Conservation (phyloP, 2,888 invertebrate species). For the Lobophora halterata region DNA sequence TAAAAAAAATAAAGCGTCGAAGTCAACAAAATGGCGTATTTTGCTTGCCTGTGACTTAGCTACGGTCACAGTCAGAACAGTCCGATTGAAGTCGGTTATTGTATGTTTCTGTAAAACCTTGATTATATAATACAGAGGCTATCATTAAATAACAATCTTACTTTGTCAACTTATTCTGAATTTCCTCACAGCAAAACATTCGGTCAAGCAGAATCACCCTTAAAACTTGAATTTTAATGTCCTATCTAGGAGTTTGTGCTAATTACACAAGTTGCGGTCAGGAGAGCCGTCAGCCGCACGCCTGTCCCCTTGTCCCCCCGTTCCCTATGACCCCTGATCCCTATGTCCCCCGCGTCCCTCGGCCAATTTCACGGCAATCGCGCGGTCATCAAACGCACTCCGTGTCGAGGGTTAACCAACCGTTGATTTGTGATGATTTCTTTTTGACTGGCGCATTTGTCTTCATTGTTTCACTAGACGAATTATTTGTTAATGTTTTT, state of each 20-base stretch:
- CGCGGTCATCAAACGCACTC: conserved; percentile 62
- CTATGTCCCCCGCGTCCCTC: conserved; percentile 20
- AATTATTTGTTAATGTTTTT: too few relatives aligned
- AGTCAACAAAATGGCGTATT: too few relatives aligned
- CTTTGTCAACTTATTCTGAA: too few relatives aligned
- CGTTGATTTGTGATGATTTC: conserved; percentile 30
- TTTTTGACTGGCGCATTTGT: conserved; percentile 4
- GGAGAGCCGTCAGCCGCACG: conserved; percentile 48
- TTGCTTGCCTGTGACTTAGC: too few relatives aligned
- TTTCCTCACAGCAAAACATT: too few relatives aligned
- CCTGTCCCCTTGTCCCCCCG: conserved; percentile 24
- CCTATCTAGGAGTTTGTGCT: conserved; percentile 13
- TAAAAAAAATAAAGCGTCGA: too few relatives aligned
- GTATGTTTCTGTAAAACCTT: too few relatives aligned
- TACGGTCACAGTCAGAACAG: too few relatives aligned
- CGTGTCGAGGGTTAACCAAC: conserved; percentile 31
- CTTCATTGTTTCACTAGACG: background rate
- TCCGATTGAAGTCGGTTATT: too few relatives aligned
- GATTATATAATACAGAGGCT: too few relatives aligned
- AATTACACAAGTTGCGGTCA: conserved; percentile 47
- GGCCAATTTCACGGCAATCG: conserved; percentile 73
- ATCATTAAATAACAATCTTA: too few relatives aligned
- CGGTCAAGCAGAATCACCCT: conserved; percentile 2
- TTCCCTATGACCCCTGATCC: conserved; percentile 6
- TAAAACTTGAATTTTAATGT: conserved; percentile 25